Evolutionary conservation across 2,888 invertebrate species (phyloP).

Genomic region (Apotomis turbidana): DNA sequence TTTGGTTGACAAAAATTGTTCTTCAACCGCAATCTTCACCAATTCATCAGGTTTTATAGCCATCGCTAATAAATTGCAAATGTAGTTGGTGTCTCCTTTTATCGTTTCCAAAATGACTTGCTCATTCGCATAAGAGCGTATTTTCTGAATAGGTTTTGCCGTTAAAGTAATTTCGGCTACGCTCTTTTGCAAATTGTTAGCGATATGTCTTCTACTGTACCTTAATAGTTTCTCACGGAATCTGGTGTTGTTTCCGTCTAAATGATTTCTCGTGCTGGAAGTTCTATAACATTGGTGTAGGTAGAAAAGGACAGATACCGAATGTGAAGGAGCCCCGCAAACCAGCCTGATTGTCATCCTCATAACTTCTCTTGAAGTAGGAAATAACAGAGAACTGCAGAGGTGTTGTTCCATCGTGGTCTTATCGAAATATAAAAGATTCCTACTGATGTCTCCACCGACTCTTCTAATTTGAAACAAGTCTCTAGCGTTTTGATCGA

Average conservation of each 20-base stretch:
- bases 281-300: slow-evolving; percentile 75
- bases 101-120: slow-evolving; percentile 71
- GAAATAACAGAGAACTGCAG: slow-evolving; percentile 63
- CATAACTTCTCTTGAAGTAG: slow-evolving; percentile 72
- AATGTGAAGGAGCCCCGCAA: slow-evolving; percentile 66
- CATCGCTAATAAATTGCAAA: slow-evolving; percentile 73
- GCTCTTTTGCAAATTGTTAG: slow-evolving; percentile 64
- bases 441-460: slow-evolving; percentile 50
- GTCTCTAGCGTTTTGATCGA: slow-evolving; percentile 64
- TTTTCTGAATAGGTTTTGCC: slow-evolving; percentile 64
- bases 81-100: slow-evolving; percentile 69
- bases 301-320: slow-evolving; percentile 74
- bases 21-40: slow-evolving; percentile 63
- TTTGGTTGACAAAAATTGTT: slow-evolving; percentile 58
- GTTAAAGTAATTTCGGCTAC: slow-evolving; percentile 66
- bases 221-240: slow-evolving; percentile 72
- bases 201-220: slow-evolving; percentile 64
- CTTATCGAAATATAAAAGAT: slow-evolving; percentile 65
- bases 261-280: slow-evolving; percentile 63
- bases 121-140: slow-evolving; percentile 64
- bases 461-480: slow-evolving; percentile 60
- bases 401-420: slow-evolving; percentile 74
- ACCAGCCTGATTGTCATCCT: slow-evolving; percentile 67
- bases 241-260: slow-evolving; percentile 69
- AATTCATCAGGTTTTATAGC: slow-evolving; percentile 75